phyloP scores from a whole-genome alignment of 37 sponge, comb jelly and placozoan genomes.

The Eunapius fragilis region DNA sequence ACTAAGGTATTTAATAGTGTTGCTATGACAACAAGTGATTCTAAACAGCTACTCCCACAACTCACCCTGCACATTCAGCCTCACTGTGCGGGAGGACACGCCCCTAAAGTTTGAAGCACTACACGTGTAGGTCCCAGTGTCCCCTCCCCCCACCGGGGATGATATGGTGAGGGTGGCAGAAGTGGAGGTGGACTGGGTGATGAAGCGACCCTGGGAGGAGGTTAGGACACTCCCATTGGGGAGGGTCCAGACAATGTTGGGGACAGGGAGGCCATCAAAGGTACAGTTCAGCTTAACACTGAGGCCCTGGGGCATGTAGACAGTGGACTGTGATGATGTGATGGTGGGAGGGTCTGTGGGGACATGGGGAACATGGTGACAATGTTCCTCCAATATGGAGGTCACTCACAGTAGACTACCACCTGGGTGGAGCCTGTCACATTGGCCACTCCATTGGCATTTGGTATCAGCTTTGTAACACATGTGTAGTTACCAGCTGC shows the following conservation, averaged over 20 bases:
- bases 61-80: not conserved
- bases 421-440: not conserved
- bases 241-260: slow-evolving; percentile 19
- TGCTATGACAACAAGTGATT: no score
- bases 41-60: no score
- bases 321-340: not conserved
- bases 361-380: not conserved
- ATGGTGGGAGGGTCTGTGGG: not conserved
- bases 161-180: not conserved
- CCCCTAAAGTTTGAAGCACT: not conserved
- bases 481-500: not conserved
- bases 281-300: slow-evolving; percentile 1
- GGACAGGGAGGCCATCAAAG: slow-evolving; percentile 23
- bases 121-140: not conserved
- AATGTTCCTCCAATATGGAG: not conserved
- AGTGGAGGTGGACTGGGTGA: not conserved
- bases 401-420: not conserved
- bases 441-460: not conserved
- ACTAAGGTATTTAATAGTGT: no score
- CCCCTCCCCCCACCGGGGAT: not conserved
- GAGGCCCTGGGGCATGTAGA: not conserved
- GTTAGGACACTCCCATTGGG: slow-evolving; percentile 27
- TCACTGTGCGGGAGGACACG: not conserved
- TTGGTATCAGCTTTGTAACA: not conserved
- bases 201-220: not conserved